These are phyloP conservation scores for Lagodon rhomboides DNA, from an alignment of 2,797 vertebrate species.

Conservation along the genomic window DNA sequence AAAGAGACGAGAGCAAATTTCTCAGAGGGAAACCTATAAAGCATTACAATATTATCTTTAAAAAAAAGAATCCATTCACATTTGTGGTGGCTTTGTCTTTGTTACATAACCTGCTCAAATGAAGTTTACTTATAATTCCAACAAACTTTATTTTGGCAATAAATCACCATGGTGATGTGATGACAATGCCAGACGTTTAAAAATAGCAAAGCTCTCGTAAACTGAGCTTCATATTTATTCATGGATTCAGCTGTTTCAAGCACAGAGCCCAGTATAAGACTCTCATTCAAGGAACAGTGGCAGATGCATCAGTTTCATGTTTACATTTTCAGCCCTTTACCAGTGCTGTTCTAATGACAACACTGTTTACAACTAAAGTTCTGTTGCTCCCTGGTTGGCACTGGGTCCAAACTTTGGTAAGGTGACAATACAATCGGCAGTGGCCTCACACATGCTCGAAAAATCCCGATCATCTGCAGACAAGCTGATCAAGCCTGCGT, in stretches of 20 bases:
- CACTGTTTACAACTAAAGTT: not conserved
- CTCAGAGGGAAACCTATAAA: not conserved
- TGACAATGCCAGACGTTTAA: constrained; percentile 31
- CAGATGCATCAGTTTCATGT: not conserved
- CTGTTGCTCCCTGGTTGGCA: not conserved
- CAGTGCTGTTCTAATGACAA: not conserved
- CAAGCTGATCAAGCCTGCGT: constrained; percentile 50
- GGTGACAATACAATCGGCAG: not conserved
- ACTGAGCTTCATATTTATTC: constrained; percentile 13
- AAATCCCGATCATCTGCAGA: constrained; percentile 48
- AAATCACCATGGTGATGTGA: constrained; percentile 36
- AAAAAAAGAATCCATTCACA: not conserved
- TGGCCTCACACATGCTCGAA: constrained; percentile 20
- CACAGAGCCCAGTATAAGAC: constrained; percentile 8
- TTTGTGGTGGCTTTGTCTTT: not conserved
- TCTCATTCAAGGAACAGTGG: constrained; percentile 1
- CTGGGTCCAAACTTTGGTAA: not conserved
- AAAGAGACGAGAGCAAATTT: not conserved
- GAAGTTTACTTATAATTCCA: not conserved
- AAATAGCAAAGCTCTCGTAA: constrained; percentile 43
- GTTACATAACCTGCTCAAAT: constrained; percentile 16
- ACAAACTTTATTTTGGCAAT: not conserved
- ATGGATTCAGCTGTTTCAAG: constrained; percentile 26
- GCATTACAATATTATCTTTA: not conserved
- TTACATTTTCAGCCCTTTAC: not conserved